A percentile compares a stretch with the other conserved stretches of the same genome.
Conservation (phyloP, 2,797 vertebrate genomes). For the Pipistrellus nathusii region DNA sequence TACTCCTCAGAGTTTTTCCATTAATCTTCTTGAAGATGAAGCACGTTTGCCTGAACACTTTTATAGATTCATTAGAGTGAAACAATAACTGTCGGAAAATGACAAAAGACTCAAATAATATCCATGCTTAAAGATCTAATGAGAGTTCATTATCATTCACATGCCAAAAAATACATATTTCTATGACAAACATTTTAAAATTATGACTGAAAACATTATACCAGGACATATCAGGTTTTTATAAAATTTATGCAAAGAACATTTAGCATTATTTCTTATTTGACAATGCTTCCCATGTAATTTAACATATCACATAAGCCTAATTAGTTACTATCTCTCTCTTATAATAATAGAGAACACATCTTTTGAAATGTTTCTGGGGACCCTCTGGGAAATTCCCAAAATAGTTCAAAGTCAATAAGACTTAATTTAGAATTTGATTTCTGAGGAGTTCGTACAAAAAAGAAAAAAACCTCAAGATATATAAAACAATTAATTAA, state of each 20-base stretch:
- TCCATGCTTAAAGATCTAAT: not conserved
- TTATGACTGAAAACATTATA: not conserved
- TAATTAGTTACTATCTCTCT: not conserved
- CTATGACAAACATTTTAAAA: not conserved
- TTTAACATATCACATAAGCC: not conserved
- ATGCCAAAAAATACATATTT: not conserved
- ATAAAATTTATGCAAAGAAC: not conserved
- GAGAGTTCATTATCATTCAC: not conserved
- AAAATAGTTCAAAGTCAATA: not conserved
- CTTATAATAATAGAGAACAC: not conserved
- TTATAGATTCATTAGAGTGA: not conserved
- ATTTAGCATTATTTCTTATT: not conserved
- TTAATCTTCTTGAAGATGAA: not conserved
- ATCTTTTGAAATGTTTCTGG: not conserved
- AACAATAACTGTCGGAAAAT: not conserved
- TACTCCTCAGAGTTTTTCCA: not conserved
- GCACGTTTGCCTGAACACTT: not conserved
- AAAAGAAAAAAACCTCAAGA: not conserved
- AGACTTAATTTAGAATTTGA: not conserved
- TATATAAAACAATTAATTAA: not conserved
- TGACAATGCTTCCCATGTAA: not conserved
- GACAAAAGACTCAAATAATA: not conserved
- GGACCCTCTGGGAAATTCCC: not conserved
- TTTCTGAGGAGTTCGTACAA: not conserved
- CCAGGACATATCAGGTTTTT: not conserved